These are phyloP conservation scores for Maconellicoccus hirsutus DNA, from an alignment of 1,140 invertebrate species.

Conservation along the genomic window DNA sequence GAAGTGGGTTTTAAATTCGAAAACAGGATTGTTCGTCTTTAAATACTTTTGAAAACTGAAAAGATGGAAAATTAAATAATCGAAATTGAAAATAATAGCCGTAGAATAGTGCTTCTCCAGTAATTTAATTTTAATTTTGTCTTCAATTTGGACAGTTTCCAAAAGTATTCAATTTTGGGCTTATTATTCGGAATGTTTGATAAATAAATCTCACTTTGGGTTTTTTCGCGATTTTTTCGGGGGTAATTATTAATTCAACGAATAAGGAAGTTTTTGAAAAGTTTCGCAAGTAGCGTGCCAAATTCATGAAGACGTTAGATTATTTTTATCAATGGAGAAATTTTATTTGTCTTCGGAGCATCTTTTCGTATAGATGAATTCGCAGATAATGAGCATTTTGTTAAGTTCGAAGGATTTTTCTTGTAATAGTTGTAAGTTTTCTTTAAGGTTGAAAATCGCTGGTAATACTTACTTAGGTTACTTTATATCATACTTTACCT, in stretches of 20 bases:
- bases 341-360: background rate
- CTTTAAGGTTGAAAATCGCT: too few relatives aligned
- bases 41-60: background rate
- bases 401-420: background rate
- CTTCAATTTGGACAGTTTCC: constrained; percentile 12
- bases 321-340: background rate
- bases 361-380: background rate
- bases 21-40: too few relatives aligned
- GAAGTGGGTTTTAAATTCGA: too few relatives aligned
- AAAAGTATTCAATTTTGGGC: constrained; percentile 15
- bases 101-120: background rate
- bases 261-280: background rate
- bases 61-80: background rate
- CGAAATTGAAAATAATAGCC: background rate
- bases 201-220: constrained; percentile 11
- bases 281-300: constrained; percentile 2
- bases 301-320: constrained; percentile 5
- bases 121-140: constrained; percentile 18
- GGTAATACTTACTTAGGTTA: too few relatives aligned
- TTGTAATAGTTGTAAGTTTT: too few relatives aligned
- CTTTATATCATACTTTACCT: too few relatives aligned
- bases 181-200: constrained; percentile 16
- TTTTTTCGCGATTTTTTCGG: background rate
- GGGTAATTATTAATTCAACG: background rate
- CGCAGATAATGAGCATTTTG: background rate